Conservation (phyloP, 2,888 invertebrate genomes). For the Gymnosoma rotundatum region DNA sequence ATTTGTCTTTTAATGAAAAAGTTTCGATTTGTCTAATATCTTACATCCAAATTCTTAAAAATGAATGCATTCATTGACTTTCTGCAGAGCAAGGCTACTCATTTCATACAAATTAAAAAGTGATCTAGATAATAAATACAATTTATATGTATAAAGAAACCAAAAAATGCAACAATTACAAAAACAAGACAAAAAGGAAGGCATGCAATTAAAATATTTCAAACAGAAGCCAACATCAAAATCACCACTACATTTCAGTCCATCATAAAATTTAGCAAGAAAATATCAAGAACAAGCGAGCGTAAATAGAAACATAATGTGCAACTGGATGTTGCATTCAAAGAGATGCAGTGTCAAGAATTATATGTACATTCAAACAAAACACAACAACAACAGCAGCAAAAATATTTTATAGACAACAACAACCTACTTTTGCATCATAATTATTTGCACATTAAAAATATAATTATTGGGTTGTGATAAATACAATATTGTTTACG, state of each 20-base stretch:
- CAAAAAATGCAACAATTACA: conserved; percentile 54
- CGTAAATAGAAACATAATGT: conserved; percentile 40
- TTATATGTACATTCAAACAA: conserved; percentile 7
- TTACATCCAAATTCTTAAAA: no score
- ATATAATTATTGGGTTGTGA: conserved; percentile 78
- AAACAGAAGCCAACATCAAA: conserved; percentile 72
- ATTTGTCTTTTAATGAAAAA: no score
- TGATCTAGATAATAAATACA: conserved; percentile 69
- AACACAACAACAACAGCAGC: conserved; percentile 15
- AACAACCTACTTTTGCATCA: conserved; percentile 75
- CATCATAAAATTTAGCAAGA: conserved; percentile 36
- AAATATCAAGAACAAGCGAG: conserved; percentile 20
- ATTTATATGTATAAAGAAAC: conserved; percentile 60
- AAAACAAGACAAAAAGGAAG: conserved; percentile 60
- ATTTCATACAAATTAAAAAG: conserved; percentile 59
- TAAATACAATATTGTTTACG: conserved; percentile 61
- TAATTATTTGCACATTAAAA: conserved; percentile 81
- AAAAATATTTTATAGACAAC: conserved; percentile 39
- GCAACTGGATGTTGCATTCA: conserved; percentile 24
- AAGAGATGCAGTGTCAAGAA: conserved; percentile 54
- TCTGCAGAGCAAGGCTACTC: conserved; percentile 24
- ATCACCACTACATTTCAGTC: conserved; percentile 64
- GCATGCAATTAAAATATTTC: conserved; percentile 79
- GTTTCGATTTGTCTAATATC: no score
- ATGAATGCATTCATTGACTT: not conserved